These are phyloP conservation scores for Cephalopterus ornatus DNA, from an alignment of 2,113 vertebrate species.

Conservation along the genomic window DNA sequence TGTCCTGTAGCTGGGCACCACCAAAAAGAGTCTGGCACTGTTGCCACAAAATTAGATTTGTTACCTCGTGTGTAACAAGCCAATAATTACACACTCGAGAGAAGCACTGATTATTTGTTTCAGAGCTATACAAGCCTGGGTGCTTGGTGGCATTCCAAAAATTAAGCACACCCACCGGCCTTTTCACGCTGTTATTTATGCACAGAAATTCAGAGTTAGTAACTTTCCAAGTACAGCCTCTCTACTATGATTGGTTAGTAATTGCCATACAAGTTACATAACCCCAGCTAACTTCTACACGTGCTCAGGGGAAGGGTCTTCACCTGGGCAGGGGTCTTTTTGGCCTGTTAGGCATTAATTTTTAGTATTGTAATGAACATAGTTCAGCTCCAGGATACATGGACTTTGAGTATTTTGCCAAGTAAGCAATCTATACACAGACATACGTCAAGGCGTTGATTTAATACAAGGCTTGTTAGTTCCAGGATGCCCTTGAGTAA, in stretches of 20 bases:
- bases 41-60: not conserved
- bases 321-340: not conserved
- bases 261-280: not conserved
- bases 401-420: not conserved
- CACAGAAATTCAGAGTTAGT: rapidly evolving
- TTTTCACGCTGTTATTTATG: not conserved
- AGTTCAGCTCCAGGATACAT: not conserved
- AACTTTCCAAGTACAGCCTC: not conserved
- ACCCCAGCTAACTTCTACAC: not conserved
- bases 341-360: not conserved
- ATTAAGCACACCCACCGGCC: not conserved
- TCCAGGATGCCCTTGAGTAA: not conserved
- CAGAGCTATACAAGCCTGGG: not conserved
- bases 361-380: not conserved
- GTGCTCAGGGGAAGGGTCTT: not conserved
- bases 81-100: not conserved
- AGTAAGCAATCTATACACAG: not conserved
- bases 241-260: not conserved
- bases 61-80: not conserved
- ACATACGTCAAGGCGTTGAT: not conserved
- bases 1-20: not conserved
- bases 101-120: not conserved
- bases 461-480: not conserved
- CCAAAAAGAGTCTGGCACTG: not conserved
- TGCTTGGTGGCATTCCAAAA: rapidly evolving